Evolutionary conservation across 2,888 invertebrate species (phyloP).

Genomic region (Protodeltote pygarga): DNA sequence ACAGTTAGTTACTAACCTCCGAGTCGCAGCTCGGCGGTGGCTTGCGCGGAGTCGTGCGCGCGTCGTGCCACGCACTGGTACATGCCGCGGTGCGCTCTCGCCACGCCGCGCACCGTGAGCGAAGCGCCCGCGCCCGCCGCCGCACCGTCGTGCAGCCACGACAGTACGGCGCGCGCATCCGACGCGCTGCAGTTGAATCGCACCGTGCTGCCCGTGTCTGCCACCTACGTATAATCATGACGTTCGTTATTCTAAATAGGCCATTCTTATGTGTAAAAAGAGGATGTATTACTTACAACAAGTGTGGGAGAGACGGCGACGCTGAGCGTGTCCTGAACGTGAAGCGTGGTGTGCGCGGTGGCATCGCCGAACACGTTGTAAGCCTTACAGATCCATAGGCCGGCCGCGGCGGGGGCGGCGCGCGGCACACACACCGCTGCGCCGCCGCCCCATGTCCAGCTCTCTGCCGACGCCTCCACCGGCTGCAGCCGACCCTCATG

Average conservation of each 20-base stretch:
- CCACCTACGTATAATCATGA: constrained; percentile 86
- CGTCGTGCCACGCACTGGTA: constrained; percentile 94
- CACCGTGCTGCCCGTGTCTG: constrained; percentile 90
- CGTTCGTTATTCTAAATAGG: not conserved
- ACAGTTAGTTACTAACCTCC: too few species aligned
- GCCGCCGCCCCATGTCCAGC: constrained; percentile 90
- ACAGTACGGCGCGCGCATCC: constrained; percentile 75
- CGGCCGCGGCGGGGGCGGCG: constrained; percentile 87
- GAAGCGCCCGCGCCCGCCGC: constrained; percentile 72
- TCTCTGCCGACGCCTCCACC: constrained; percentile 54
- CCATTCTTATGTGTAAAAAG: not conserved
- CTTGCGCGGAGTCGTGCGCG: constrained; percentile 90
- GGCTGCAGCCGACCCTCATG: constrained; percentile 81
- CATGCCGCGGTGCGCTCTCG: constrained; percentile 92
- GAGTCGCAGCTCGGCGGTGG: constrained; percentile 91
- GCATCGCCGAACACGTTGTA: constrained; percentile 90
- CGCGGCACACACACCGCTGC: constrained; percentile 89
- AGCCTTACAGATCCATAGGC: constrained; percentile 90
- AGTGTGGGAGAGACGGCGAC: constrained; percentile 87
- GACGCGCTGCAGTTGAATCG: constrained; percentile 90
- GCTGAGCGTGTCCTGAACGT: constrained; percentile 87
- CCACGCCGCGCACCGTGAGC: constrained; percentile 78
- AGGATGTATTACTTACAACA: constrained; percentile 73
- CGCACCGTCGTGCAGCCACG: constrained; percentile 91
- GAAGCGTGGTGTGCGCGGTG: constrained; percentile 87